These are phyloP conservation scores for Propithecus coquereli DNA, from an alignment of 2,113 vertebrate genomes.

Conservation along the genomic window DNA sequence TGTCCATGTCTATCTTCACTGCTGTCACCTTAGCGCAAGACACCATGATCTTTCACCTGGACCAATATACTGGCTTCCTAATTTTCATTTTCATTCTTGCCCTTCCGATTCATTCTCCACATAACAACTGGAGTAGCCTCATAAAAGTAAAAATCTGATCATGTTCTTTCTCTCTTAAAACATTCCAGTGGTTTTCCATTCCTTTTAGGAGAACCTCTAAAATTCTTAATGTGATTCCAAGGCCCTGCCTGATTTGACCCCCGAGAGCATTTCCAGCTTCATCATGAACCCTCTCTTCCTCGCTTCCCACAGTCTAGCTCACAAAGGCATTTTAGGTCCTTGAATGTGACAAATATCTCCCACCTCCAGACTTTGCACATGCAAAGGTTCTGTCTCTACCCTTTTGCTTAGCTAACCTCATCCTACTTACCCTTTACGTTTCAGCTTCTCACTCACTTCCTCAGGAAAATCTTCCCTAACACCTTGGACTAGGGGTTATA, in stretches of 20 bases:
- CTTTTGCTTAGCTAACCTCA: background rate
- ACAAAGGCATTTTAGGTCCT: background rate
- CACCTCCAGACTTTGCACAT: background rate
- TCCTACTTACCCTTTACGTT: background rate
- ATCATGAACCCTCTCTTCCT: background rate
- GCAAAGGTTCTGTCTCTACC: background rate
- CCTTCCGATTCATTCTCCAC: background rate
- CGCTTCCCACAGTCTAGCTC: background rate
- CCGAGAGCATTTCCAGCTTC: background rate
- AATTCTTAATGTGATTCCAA: background rate
- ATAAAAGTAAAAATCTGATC: background rate
- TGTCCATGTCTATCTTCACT: background rate
- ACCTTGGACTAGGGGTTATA: background rate
- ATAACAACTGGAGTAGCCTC: background rate
- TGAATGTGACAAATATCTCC: background rate
- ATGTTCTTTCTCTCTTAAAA: background rate
- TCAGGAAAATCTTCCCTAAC: background rate
- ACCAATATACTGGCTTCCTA: background rate
- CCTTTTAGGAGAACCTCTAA: background rate
- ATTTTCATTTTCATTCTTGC: constrained; percentile 36
- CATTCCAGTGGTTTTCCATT: background rate
- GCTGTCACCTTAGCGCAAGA: background rate
- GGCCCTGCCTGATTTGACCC: background rate
- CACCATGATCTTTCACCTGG: background rate
- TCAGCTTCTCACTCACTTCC: background rate